Base-by-base conservation (phyloP, 2,113 vertebrate genomes). In the Malurus melanocephalus region DNA sequence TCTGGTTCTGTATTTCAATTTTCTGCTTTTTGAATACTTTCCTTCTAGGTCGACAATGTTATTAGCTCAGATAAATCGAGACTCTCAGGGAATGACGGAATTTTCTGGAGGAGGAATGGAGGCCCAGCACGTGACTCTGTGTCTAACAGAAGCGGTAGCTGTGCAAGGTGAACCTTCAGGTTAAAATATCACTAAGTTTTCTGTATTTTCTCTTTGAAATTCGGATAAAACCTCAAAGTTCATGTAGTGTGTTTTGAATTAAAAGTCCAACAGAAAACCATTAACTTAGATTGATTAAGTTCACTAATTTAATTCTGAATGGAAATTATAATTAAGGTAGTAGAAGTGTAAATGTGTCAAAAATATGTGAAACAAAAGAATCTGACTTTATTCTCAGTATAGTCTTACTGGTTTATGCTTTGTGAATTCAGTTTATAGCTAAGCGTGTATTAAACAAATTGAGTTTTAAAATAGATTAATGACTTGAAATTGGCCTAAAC, bases 11-110 rank as follows among this genome's bases (percentile, higher is more conserved):
- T 83, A 69, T 87, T 79, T 89, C 62, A 80, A 26, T 76, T 32
- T 79, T 77, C 27, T 68, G 10, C 16, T 93, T 86, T 90, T 30
- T 87, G 68, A 87, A 71, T 80, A 55, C 2, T 97, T 95, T 90
- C 33, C 93, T 95, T 96, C 90, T 97, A 98, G 98, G 97, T 97
- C 92, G 97, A 99, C 97, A 96, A 99, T 99, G 99, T 98, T 99
- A 97, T 96, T 99, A 97, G 99, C 99, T 87, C 99, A 99, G 97
- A 99, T 99, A 96, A 99, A 99, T 97, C 98, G 98, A 96, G 99
- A 99, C 96, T 98, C 99, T 93, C 99, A 99, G 97, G 98, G 98
- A 95, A 99, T 99, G 98, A 96, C 98, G 23, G 99, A 99, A 96
- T 99, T 99, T 97, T 98, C 99, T 67, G 98, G 98, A 96, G 98